phyloP scores from a whole-genome alignment of 2,888 invertebrate species.

The Tinea semifulvella region DNA sequence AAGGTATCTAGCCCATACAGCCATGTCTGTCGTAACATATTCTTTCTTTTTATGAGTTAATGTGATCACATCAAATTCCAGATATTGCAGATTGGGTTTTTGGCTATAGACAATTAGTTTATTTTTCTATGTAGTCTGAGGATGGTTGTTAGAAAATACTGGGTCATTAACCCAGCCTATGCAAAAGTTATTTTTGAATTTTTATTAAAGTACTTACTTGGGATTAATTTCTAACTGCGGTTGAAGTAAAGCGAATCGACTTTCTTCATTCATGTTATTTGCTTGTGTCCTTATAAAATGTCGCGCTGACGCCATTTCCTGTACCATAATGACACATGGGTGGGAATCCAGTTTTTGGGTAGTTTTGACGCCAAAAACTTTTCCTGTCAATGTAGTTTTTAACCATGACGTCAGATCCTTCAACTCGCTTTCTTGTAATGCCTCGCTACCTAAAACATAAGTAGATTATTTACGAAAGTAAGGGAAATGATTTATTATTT shows the following conservation, averaged over 20 bases:
- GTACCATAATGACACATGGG: conserved; percentile 94
- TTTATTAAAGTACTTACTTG: conserved; percentile 71
- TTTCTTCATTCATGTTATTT: conserved; percentile 82
- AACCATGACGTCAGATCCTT: conserved; percentile 84
- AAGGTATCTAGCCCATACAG: too few species aligned
- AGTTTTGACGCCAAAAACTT: conserved; percentile 83
- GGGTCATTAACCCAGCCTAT: too few species aligned
- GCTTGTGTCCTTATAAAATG: conserved; percentile 94
- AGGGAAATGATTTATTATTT: not conserved
- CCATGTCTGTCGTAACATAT: too few species aligned
- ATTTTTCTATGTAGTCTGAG: too few species aligned
- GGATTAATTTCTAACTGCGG: conserved; percentile 96
- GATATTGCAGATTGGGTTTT: too few species aligned
- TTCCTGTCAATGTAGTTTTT: conserved; percentile 77
- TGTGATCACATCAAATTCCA: too few species aligned
- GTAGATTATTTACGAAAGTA: not conserved
- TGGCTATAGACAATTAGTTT: too few species aligned
- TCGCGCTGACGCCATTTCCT: conserved; percentile 96
- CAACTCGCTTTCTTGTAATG: conserved; percentile 77
- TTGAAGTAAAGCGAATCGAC: conserved; percentile 84
- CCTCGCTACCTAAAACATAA: conserved; percentile 57
- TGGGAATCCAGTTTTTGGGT: conserved; percentile 87
- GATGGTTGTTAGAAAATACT: too few species aligned
- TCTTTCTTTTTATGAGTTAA: too few species aligned
- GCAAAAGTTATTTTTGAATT: too few species aligned